These are phyloP conservation scores for Noturus placidus DNA, from an alignment of 2,113 vertebrate species.

Conservation along the genomic window DNA sequence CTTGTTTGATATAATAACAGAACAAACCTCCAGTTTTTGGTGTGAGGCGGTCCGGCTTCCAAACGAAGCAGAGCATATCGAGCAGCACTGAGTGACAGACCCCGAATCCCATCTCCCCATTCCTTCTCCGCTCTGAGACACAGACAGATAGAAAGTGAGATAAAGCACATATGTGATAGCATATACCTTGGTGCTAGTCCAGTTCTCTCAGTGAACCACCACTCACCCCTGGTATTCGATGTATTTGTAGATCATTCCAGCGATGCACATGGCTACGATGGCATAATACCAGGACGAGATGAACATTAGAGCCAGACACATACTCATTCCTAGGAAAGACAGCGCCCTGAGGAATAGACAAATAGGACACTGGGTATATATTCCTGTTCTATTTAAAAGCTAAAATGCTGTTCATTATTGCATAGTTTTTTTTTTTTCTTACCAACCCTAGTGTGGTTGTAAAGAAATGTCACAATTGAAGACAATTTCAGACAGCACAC, in stretches of 20 bases:
- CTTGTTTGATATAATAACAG: neutral
- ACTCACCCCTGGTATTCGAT: conserved; percentile 98
- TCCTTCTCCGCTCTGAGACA: conserved; percentile 87
- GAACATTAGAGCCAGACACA: conserved; percentile 96
- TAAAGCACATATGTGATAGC: neutral
- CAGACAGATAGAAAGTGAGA: conserved; percentile 25
- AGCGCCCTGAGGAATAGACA: conserved; percentile 77
- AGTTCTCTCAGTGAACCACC: neutral
- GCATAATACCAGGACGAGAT: conserved; percentile 99
- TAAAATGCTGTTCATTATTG: neutral
- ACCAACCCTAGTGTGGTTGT: neutral
- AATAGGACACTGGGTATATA: neutral
- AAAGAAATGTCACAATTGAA: neutral
- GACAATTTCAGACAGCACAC: neutral
- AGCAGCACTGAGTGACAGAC: conserved; percentile 92
- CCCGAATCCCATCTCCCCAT: conserved; percentile 97
- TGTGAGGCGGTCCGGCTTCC: conserved; percentile 94
- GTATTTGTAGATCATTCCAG: conserved; percentile 99
- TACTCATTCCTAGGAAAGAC: conserved; percentile 97
- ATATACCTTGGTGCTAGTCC: neutral
- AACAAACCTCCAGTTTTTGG: conserved; percentile 95
- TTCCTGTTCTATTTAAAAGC: neutral
- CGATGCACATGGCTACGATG: conserved; percentile 95
- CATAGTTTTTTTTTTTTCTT: neutral
- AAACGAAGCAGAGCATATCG: conserved; percentile 88